A percentile compares a stretch with the other conserved stretches of the same genome.
Evolutionary conservation across 2,113 vertebrate species (phyloP).

Genomic region (Ceuthmochares aereus): DNA sequence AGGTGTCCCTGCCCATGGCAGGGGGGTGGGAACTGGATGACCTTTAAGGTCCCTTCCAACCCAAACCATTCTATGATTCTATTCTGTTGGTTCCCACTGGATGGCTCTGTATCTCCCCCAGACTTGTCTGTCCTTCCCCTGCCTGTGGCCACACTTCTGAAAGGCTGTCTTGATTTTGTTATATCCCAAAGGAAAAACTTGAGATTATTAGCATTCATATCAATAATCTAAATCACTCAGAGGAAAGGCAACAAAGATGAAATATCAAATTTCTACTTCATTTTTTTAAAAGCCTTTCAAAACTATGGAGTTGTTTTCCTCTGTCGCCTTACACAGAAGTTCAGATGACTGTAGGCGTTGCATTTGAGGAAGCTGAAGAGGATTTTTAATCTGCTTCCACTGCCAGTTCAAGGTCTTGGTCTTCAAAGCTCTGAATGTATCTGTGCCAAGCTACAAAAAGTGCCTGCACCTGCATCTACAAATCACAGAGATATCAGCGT

Average conservation of each 20-base stretch:
- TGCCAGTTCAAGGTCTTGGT: neutral
- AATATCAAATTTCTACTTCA: neutral
- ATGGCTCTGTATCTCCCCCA: neutral
- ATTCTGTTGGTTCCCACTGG: neutral
- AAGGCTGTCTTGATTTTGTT: neutral
- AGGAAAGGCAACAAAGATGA: neutral
- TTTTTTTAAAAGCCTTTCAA: neutral
- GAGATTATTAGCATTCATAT: neutral
- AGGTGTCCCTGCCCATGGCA: no score
- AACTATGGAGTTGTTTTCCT: neutral
- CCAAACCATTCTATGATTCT: neutral
- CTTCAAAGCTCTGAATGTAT: neutral
- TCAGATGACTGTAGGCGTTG: neutral
- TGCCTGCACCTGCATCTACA: neutral
- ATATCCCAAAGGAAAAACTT: neutral
- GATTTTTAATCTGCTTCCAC: constrained; percentile 11
- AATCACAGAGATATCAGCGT: neutral
- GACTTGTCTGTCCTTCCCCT: neutral
- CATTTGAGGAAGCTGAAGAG: neutral
- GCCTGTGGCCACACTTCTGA: neutral
- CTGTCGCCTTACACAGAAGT: neutral
- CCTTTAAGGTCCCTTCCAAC: no score
- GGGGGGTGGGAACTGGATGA: no score
- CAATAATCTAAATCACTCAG: neutral
- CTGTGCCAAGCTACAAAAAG: neutral